These are phyloP conservation scores for Uropetala carovei DNA, from an alignment of 2,888 invertebrate species.

Conservation along the genomic window DNA sequence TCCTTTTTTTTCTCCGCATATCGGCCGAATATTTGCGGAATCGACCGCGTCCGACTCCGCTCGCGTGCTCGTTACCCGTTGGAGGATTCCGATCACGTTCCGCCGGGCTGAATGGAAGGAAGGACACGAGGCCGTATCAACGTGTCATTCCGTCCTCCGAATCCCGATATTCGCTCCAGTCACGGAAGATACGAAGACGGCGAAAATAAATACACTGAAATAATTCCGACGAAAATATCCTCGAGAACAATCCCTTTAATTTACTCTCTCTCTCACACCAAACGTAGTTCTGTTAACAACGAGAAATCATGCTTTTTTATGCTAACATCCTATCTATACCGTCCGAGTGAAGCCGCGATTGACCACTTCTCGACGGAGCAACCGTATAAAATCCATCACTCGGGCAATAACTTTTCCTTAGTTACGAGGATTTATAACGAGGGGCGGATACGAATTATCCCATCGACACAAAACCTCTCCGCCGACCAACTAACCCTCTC, in stretches of 20 bases:
- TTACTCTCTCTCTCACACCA: background rate
- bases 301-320: background rate
- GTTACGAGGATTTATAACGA: background rate
- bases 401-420: background rate
- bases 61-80: conserved; percentile 32
- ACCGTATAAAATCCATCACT: background rate
- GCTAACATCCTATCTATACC: too few relatives aligned
- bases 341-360: too few relatives aligned
- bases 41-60: background rate
- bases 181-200: background rate
- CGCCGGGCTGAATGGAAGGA: background rate
- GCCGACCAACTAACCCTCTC: background rate
- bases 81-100: background rate
- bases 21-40: background rate
- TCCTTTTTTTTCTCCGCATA: background rate
- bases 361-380: background rate
- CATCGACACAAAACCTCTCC: background rate
- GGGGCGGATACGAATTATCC: background rate
- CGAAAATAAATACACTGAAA: background rate
- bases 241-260: background rate
- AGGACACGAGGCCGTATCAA: background rate
- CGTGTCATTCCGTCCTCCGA: background rate
- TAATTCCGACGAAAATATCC: background rate
- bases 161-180: background rate
- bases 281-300: background rate